A percentile compares a stretch with the other conserved stretches of the same genome.
phyloP scores from a whole-genome alignment of 1,140 invertebrate species.

The Ostrea denselamellosa region DNA sequence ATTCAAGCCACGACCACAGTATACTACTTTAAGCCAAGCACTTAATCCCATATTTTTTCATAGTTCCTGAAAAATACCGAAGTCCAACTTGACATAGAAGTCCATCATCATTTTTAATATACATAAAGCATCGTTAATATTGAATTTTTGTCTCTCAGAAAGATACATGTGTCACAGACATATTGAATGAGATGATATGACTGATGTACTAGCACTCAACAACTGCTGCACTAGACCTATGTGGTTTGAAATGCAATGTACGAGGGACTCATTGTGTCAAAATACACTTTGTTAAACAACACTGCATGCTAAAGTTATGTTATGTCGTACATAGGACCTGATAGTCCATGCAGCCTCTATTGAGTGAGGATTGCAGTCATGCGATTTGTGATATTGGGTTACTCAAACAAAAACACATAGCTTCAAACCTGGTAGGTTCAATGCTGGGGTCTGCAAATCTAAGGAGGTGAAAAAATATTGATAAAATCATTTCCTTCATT shows the following conservation, averaged over 20 bases:
- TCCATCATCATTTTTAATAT: conserved; percentile 6
- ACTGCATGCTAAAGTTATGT: conserved; percentile 14
- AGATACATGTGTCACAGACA: not conserved
- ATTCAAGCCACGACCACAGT: conserved; percentile 26
- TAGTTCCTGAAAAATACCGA: conserved; percentile 38
- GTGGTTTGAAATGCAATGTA: not conserved
- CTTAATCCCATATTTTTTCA: conserved; percentile 40
- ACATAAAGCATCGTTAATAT: not conserved
- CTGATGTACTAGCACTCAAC: not conserved
- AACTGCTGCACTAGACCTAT: not conserved
- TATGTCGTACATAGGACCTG: not conserved
- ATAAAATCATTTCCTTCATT: not conserved
- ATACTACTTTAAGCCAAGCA: conserved; percentile 38
- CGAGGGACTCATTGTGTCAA: not conserved
- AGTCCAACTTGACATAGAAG: conserved; percentile 23
- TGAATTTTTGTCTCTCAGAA: not conserved
- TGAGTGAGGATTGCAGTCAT: conserved; percentile 9
- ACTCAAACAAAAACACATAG: conserved; percentile 29
- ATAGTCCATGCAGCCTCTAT: not conserved
- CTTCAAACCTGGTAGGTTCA: conserved; percentile 39
- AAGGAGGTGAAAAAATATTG: not conserved
- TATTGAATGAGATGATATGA: not conserved
- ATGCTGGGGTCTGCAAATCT: conserved; percentile 39
- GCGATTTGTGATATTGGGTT: not conserved
- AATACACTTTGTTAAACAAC: conserved; percentile 11